Conservation (phyloP, 2,113 vertebrate genomes). For the Narcine bancroftii region DNA sequence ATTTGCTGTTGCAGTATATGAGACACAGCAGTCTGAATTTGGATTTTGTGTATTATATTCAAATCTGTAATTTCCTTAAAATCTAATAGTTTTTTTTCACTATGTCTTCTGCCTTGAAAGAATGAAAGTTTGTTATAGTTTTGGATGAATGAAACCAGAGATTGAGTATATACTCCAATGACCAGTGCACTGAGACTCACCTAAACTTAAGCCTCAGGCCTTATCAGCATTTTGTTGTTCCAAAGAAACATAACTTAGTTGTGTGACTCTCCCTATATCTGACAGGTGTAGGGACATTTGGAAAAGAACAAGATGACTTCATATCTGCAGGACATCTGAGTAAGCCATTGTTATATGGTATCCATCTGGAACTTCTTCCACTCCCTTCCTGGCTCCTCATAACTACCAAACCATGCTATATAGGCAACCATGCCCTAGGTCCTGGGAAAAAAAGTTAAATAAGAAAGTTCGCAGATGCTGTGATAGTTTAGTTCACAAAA, state of each 20-base stretch:
- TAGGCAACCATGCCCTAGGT: background rate
- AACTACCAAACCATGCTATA: background rate
- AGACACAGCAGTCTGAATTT: background rate
- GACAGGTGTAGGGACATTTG: too few species aligned
- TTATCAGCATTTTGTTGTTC: background rate
- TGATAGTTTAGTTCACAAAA: too few species aligned
- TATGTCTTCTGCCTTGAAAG: background rate
- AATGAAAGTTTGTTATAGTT: background rate
- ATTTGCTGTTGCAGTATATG: too few species aligned
- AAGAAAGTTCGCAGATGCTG: too few species aligned
- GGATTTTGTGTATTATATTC: background rate
- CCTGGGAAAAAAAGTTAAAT: too few species aligned
- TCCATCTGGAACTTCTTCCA: too few species aligned
- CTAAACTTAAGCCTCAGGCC: background rate
- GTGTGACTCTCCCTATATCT: background rate
- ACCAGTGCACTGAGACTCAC: background rate
- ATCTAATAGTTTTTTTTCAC: background rate
- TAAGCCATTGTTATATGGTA: too few species aligned
- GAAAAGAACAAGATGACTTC: background rate
- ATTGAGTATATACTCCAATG: background rate
- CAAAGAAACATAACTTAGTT: background rate
- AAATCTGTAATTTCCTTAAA: background rate
- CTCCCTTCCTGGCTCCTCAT: too few species aligned
- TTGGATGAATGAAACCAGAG: background rate
- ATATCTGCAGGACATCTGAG: background rate